phyloP scores from a whole-genome alignment of 2,113 vertebrate genomes.

The Amazona guildingii region DNA sequence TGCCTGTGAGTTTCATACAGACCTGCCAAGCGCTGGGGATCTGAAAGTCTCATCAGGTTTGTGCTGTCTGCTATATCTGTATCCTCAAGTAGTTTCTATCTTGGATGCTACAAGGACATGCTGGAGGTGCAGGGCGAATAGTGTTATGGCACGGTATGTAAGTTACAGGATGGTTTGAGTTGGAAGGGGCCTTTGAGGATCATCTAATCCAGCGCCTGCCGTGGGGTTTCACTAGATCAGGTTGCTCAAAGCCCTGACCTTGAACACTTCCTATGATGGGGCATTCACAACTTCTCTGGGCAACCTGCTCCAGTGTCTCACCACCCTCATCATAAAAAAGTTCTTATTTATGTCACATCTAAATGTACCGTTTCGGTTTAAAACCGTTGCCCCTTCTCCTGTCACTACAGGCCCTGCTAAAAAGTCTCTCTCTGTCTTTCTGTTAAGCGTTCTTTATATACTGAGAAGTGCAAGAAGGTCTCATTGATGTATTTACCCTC shows the following conservation, averaged over 20 bases:
- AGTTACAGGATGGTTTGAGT: background rate
- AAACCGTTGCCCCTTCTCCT: background rate
- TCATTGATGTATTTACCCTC: background rate
- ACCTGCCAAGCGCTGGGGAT: rapidly evolving
- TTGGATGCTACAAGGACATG: rapidly evolving
- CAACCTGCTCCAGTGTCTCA: background rate
- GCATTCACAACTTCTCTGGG: background rate
- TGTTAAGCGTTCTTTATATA: background rate
- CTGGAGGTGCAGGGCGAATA: background rate
- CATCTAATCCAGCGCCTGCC: background rate
- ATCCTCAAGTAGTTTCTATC: background rate
- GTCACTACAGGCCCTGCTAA: background rate
- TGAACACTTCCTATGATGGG: background rate
- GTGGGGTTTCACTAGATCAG: background rate
- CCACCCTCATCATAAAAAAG: background rate
- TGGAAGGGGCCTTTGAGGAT: background rate
- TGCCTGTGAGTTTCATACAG: background rate
- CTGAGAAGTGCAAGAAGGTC: background rate
- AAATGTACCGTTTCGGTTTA: background rate
- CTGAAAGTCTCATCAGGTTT: background rate
- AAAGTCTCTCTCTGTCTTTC: background rate
- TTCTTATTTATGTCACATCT: background rate
- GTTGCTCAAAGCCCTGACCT: background rate
- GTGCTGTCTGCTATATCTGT: background rate
- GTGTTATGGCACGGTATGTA: rapidly evolving